phyloP scores from a whole-genome alignment of 2,888 invertebrate species.

The Odiellus spinosus region DNA sequence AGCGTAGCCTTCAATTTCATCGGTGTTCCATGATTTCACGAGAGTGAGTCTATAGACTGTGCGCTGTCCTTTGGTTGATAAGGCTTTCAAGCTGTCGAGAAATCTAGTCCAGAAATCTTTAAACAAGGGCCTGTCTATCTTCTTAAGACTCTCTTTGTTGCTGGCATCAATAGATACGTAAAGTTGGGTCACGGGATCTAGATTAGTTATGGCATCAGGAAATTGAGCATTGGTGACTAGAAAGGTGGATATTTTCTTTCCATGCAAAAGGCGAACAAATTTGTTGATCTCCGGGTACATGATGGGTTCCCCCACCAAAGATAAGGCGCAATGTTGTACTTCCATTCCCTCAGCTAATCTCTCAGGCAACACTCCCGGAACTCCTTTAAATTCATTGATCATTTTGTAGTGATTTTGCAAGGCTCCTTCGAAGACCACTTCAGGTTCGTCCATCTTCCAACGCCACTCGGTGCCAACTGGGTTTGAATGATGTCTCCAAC shows the following conservation, averaged over 20 bases:
- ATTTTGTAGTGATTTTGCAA: conserved; percentile 37
- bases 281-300: conserved; percentile 44
- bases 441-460: conserved; percentile 41
- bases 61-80: conserved; percentile 38
- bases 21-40: conserved; percentile 41
- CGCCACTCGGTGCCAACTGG: conserved; percentile 44
- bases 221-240: conserved; percentile 44
- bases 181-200: conserved; percentile 40
- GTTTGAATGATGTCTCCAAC: conserved; percentile 39
- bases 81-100: conserved; percentile 35
- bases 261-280: conserved; percentile 36
- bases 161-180: conserved; percentile 43
- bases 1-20: conserved; percentile 39
- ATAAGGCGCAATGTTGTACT: conserved; percentile 40
- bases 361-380: conserved; percentile 39
- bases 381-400: conserved; percentile 38
- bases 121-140: conserved; percentile 41
- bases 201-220: conserved; percentile 37
- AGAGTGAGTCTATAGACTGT: conserved; percentile 42
- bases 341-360: conserved; percentile 36
- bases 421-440: conserved; percentile 36
- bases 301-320: conserved; percentile 43
- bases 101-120: conserved; percentile 42
- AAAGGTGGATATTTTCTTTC: conserved; percentile 38
- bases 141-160: conserved; percentile 39